These are phyloP conservation scores for Cosmorhoe ocellata DNA, from an alignment of 2,888 invertebrate species.

Conservation along the genomic window DNA sequence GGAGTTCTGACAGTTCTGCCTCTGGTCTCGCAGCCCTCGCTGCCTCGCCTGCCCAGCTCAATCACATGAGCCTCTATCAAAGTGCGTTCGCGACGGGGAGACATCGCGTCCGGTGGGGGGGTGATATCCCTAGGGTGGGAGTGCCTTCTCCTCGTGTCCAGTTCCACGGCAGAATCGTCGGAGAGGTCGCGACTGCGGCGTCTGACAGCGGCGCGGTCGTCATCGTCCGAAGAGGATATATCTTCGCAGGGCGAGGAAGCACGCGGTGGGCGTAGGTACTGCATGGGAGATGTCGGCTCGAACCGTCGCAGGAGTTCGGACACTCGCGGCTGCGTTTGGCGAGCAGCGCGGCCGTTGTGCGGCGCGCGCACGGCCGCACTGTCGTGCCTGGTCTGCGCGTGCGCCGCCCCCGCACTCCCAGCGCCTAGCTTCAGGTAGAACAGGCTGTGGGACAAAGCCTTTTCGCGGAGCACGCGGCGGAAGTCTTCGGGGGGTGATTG, in stretches of 20 bases:
- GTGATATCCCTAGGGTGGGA: conserved; percentile 70
- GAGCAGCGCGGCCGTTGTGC: conserved; percentile 61
- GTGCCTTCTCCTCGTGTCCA: conserved; percentile 76
- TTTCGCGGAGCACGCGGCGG: conserved; percentile 74
- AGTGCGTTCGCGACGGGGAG: conserved; percentile 68
- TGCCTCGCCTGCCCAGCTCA: conserved; percentile 77
- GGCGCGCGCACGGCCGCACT: conserved; percentile 69
- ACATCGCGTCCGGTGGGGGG: conserved; percentile 68
- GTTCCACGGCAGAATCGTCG: conserved; percentile 81
- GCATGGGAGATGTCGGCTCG: conserved; percentile 70
- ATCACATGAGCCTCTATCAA: conserved; percentile 82
- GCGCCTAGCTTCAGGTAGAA: conserved; percentile 76
- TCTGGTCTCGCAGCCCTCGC: conserved; percentile 74
- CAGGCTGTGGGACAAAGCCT: conserved; percentile 75
- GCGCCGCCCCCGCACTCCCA: conserved; percentile 40
- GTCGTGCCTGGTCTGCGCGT: conserved; percentile 46
- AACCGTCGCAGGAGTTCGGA: conserved; percentile 71
- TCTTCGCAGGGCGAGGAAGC: conserved; percentile 69
- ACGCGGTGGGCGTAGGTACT: conserved; percentile 74
- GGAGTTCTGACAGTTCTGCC: conserved; percentile 89
- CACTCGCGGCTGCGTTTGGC: conserved; percentile 70
- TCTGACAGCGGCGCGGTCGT: conserved; percentile 72
- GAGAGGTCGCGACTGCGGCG: conserved; percentile 74
- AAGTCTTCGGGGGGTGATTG: conserved; percentile 69
- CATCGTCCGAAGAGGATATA: conserved; percentile 75